These are phyloP conservation scores for Molossus molossus DNA, from an alignment of 2,797 vertebrate genomes.

Conservation along the genomic window DNA sequence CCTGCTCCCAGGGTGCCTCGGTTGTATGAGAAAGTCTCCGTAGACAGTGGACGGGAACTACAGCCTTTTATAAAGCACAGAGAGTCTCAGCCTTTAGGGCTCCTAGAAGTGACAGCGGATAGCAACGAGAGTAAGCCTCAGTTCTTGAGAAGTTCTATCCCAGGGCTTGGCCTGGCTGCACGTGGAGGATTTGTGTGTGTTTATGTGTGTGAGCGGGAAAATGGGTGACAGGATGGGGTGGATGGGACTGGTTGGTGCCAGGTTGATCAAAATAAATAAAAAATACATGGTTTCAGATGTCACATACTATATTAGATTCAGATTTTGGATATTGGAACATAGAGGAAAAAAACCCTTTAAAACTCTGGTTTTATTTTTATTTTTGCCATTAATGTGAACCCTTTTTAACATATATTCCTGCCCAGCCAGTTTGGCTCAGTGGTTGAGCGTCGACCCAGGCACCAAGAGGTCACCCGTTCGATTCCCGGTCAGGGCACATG, in stretches of 20 bases:
- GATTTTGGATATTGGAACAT: slow-evolving; percentile 9
- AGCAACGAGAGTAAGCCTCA: neutral
- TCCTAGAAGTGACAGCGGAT: neutral
- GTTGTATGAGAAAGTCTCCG: neutral
- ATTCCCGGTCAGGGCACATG: too few species aligned
- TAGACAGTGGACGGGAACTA: neutral
- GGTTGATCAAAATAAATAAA: neutral
- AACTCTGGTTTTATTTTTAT: neutral
- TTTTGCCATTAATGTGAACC: slow-evolving; percentile 45
- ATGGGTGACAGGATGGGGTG: neutral
- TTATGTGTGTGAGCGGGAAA: neutral
- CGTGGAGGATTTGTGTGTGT: neutral
- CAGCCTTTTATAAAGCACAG: neutral
- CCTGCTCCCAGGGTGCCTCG: neutral
- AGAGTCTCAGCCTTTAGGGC: neutral
- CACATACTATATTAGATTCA: neutral
- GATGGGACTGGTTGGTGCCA: neutral
- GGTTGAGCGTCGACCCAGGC: too few species aligned
- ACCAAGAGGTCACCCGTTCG: too few species aligned
- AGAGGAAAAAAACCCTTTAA: neutral
- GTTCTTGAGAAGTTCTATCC: neutral
- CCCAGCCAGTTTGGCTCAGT: too few species aligned
- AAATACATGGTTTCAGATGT: neutral
- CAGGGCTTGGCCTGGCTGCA: neutral
- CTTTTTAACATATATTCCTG: neutral